A percentile compares a stretch with the other conserved stretches of the same genome.
Conservation (phyloP, 2,888 invertebrate species). For the Thyatira batis region DNA sequence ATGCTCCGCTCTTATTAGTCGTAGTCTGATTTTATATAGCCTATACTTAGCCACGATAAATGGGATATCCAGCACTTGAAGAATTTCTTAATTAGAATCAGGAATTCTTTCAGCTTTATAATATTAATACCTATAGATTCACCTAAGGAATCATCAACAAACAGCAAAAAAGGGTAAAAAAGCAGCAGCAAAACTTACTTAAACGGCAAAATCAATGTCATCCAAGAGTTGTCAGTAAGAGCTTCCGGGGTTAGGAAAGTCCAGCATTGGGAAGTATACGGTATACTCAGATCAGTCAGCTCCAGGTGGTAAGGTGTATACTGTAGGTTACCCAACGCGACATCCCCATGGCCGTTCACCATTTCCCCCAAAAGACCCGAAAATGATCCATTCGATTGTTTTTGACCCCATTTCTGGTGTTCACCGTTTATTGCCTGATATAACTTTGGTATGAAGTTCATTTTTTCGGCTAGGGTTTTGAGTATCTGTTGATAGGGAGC, state of each 20-base stretch:
- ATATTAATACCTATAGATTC: too few relatives aligned
- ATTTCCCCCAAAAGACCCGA: slow-evolving; percentile 90
- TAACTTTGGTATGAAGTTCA: slow-evolving; percentile 87
- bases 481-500: too few relatives aligned
- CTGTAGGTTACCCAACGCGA: slow-evolving; percentile 90
- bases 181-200: slow-evolving; percentile 83
- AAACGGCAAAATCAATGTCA: slow-evolving; percentile 90
- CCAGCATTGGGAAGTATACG: slow-evolving; percentile 91
- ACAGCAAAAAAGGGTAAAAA: too few relatives aligned
- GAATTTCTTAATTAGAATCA: too few relatives aligned
- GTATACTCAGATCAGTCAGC: slow-evolving; percentile 87
- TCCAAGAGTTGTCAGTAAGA: slow-evolving; percentile 91
- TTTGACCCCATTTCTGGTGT: slow-evolving; percentile 86
- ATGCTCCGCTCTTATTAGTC: too few relatives aligned
- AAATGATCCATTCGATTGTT: slow-evolving; percentile 84
- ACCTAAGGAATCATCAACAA: too few relatives aligned
- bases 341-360: slow-evolving; percentile 84
- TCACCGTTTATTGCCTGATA: slow-evolving; percentile 85
- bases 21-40: too few relatives aligned
- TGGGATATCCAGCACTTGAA: too few relatives aligned
- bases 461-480: slow-evolving; percentile 83
- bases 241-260: slow-evolving; percentile 93
- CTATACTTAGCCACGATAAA: too few relatives aligned
- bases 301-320: slow-evolving; percentile 86
- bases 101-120: too few relatives aligned